Percentiles rank a stretch among this genome's conserved stretches.
phyloP scores from a whole-genome alignment of 2,797 vertebrate species.

The Notamacropus eugenii region DNA sequence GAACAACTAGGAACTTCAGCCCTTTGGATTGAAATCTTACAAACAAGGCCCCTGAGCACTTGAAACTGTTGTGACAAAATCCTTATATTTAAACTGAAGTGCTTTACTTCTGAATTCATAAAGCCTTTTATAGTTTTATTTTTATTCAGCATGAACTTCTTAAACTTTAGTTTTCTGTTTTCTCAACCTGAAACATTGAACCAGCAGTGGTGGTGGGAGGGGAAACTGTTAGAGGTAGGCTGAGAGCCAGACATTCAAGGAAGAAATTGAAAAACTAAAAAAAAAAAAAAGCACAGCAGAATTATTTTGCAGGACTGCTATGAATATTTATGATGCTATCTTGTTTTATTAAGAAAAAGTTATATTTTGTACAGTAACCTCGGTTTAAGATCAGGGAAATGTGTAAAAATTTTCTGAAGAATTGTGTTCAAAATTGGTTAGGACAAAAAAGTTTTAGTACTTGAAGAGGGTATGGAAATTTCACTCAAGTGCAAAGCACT shows the following conservation, averaged over 20 bases:
- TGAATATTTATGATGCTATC: not conserved
- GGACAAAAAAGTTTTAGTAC: not conserved
- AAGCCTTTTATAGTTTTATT: conserved; percentile 2
- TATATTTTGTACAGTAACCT: not conserved
- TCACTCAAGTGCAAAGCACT: not conserved
- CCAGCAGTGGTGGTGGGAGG: not conserved
- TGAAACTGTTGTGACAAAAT: conserved; percentile 28
- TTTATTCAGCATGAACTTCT: conserved; percentile 21
- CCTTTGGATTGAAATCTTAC: conserved; percentile 1
- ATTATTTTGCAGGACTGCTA: not conserved
- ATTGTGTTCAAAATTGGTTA: not conserved
- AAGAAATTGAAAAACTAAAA: not conserved
- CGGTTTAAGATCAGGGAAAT: not conserved
- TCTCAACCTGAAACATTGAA: conserved; percentile 25
- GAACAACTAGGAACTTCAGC: not conserved
- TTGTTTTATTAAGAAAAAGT: not conserved
- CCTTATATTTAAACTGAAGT: not conserved
- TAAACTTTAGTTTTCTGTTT: conserved; percentile 33
- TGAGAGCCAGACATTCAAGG: not conserved
- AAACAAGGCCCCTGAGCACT: conserved; percentile 24
- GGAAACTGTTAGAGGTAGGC: not conserved
- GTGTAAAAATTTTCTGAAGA: not conserved
- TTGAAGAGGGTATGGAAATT: not conserved
- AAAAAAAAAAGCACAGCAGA: not conserved
- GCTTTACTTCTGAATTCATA: conserved; percentile 11